phyloP scores from a whole-genome alignment of 2,888 invertebrate species.

The Cecidostiba fungosa region DNA sequence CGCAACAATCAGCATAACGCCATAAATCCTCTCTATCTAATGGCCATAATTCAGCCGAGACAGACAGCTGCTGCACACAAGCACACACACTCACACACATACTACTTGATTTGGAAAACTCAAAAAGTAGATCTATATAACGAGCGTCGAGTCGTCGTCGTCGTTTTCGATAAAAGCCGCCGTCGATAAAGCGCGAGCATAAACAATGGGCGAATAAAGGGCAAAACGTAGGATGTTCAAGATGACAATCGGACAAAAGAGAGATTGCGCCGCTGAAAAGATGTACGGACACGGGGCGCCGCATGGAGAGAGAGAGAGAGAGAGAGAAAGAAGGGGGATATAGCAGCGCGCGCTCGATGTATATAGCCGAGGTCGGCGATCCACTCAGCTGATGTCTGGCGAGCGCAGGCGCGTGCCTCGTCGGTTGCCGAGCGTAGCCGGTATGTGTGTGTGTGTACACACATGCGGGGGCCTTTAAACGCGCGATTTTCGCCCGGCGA shows the following conservation, averaged over 20 bases:
- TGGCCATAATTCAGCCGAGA: slow-evolving; percentile 25
- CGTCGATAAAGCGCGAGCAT: background rate
- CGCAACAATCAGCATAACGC: slow-evolving; percentile 37
- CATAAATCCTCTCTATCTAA: slow-evolving; percentile 37
- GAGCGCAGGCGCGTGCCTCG: slow-evolving; percentile 38
- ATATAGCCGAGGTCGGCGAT: slow-evolving; percentile 48
- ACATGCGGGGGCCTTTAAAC: slow-evolving; percentile 1
- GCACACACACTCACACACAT: background rate
- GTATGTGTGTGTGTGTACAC: background rate
- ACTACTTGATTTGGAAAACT: background rate
- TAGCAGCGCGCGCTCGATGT: slow-evolving; percentile 1
- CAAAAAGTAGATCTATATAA: slow-evolving; percentile 14
- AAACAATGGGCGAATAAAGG: slow-evolving; percentile 27
- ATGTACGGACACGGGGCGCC: slow-evolving; percentile 14
- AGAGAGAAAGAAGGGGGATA: background rate
- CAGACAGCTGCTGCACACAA: background rate
- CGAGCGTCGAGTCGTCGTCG: background rate
- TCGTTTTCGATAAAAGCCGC: slow-evolving; percentile 21
- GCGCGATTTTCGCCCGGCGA: slow-evolving; percentile 29
- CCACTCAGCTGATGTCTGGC: slow-evolving; percentile 51
- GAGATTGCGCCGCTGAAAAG: slow-evolving; percentile 45
- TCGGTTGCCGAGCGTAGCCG: background rate
- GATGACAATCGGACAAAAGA: slow-evolving; percentile 49
- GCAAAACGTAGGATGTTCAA: slow-evolving; percentile 31
- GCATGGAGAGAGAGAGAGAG: background rate